Base-by-base conservation (phyloP, 2,888 invertebrate genomes). In the Lasioglossum morio region DNA sequence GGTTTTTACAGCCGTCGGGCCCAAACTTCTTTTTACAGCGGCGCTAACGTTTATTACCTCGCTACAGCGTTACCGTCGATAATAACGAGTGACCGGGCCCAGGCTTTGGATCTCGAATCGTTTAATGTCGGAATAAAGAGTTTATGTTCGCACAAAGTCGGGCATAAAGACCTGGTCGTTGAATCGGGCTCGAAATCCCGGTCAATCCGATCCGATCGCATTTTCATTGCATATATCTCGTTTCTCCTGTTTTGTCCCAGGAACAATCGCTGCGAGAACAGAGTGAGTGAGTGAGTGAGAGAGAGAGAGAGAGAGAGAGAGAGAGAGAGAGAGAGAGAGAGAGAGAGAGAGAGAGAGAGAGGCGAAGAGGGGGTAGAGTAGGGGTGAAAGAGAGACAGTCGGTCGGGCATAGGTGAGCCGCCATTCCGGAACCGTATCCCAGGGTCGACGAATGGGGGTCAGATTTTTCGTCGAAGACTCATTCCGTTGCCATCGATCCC, bases 391-490 rank as follows among this genome's bases (percentile, higher is more conserved):
- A 16, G 66, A 60, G 27, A 60, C 16, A 66, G 34, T 27, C 27
- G 27, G 14, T 4, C 63, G 16, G 30, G 30, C 27, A 63, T 66
- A 66, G 66, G 34, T 66, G 66, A 34, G 16, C 69, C n/a, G 69
- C 69, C 37, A 69, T 69, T 69, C 69, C 69, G 69, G 37, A 69
- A 69, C 37, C 37, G 69, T 37, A 37, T 69, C 37, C 46, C 72
- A 34, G 53, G n/a, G 27, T 63, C 23, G 74, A 16, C 63, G 66
- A 74, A 74, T 75, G 70, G 69, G 76, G 78, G 80, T 78, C 81
- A 78, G 63, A 78, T 86, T 78, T 86, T 72, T 75, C 86, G 34
- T 57, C 57, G 69, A 63, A 75, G 74, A 66, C 72, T 57, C 43
- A 57, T 73, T 19, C 48, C 63, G 43, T 46, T 70, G 66, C 57